phyloP scores from a whole-genome alignment of 2,113 vertebrate genomes.

The Myxocyprinus asiaticus region DNA sequence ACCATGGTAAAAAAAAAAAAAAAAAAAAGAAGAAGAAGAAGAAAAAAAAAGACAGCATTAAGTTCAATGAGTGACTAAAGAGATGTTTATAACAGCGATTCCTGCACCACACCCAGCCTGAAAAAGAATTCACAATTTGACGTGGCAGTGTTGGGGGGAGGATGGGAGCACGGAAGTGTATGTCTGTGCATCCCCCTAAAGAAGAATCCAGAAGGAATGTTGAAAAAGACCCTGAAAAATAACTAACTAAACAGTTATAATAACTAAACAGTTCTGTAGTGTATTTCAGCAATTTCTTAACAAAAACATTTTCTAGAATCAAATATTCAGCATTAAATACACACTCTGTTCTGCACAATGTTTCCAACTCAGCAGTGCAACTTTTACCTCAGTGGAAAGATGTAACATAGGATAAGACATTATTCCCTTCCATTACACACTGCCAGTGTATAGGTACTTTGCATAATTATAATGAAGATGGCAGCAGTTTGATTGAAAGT shows the following conservation, averaged over 20 bases:
- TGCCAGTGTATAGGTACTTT: not conserved
- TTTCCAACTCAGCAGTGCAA: conserved; percentile 19
- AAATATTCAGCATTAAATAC: not conserved
- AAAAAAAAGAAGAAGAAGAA: no score
- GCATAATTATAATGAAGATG: not conserved
- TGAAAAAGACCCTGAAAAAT: not conserved
- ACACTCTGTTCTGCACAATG: conserved; percentile 1
- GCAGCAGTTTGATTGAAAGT: not conserved
- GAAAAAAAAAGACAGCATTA: not conserved
- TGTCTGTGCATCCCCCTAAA: conserved; percentile 23
- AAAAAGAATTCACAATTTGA: conserved; percentile 52
- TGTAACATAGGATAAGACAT: not conserved
- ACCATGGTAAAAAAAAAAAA: no score
- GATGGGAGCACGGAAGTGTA: conserved; percentile 25
- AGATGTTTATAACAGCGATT: not conserved
- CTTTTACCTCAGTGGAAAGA: not conserved
- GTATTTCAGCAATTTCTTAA: not conserved
- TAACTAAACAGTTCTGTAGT: not conserved
- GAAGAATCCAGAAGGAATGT: conserved; percentile 9
- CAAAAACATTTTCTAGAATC: not conserved
- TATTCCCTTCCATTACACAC: not conserved
- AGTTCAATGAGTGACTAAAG: not conserved
- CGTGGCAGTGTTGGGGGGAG: conserved; percentile 68
- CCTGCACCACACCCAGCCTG: conserved; percentile 36
- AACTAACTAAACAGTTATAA: not conserved